Base-by-base conservation (phyloP, 1,140 invertebrate species). In the Pissodes strobi region DNA sequence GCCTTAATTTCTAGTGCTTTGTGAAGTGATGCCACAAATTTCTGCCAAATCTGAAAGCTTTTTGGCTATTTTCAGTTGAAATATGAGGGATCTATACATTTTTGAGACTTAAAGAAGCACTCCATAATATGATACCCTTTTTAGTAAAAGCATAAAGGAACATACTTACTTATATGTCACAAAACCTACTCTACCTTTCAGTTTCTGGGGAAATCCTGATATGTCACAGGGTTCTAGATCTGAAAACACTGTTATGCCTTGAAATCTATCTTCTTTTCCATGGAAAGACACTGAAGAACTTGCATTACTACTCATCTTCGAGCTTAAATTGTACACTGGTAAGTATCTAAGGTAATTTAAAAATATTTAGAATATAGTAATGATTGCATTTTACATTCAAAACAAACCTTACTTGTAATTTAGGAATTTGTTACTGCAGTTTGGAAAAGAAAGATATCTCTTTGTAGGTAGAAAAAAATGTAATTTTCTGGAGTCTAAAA, bases 211-310 rank as follows among this genome's bases (percentile, higher is more conserved):
- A 73, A 91, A 88, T 30, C 76, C 57, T 17, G 74, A 64, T 37
- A 67, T 34, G 27, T 81, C 76, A 73, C 84, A 86, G n/a, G 77
- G 69, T 80, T 88, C 84, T 58, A 79, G 68, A 41, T 74, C 68
- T 5, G 88, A 88, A 73, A 87, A 82, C 0, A 92, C 80, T 3
- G 86, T 87, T 9, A 92, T 76, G 2, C 89, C 90, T 71, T 86
- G 84, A 51, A 88, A 90, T 48, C 85, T 81, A 77, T 91, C 89
- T 15, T 71, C 43, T n/a, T 73, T 69, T 0, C 90, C 90, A 59
- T 79, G 68, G 70, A 88, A 88, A 25, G 57, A 15, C 8, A 41
- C 30, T 18, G 1, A 4, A 2, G 30, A 15, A 37, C 17, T 52
- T 12, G 13, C 1, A 3, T 1, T 9, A 17, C 4, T 6, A 15